Evolutionary conservation across 2,888 invertebrate species (phyloP).

Genomic region (Endotricha flammealis): DNA sequence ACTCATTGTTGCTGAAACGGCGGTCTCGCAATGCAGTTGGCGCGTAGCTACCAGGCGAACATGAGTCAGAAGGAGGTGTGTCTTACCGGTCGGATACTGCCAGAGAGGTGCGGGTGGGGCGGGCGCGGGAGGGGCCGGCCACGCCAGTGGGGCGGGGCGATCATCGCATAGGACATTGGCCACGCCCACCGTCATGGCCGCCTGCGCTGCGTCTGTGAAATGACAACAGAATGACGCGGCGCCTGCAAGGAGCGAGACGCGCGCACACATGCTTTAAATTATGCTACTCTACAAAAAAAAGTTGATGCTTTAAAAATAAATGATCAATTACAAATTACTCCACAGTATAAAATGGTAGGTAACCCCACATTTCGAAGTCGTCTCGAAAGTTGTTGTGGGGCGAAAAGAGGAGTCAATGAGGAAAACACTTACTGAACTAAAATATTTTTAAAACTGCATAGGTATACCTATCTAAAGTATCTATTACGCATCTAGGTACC

Average conservation of each 20-base stretch:
- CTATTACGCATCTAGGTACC: too few relatives aligned
- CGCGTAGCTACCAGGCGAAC: constrained; percentile 75
- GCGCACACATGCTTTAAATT: constrained; percentile 18
- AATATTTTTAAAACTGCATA: too few relatives aligned
- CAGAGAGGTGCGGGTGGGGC: constrained; percentile 85
- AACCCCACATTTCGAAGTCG: too few relatives aligned
- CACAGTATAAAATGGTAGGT: constrained; percentile 7
- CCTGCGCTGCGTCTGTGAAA: constrained; percentile 79
- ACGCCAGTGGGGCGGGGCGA: constrained; percentile 79
- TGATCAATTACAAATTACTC: constrained; percentile 1
- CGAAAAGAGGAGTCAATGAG: too few relatives aligned
- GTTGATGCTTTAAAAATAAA: not conserved
- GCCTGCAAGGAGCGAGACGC: constrained; percentile 39
- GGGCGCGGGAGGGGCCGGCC: constrained; percentile 72
- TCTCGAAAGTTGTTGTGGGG: too few relatives aligned
- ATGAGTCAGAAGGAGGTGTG: constrained; percentile 63
- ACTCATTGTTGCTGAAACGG: constrained; percentile 40
- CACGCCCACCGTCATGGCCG: constrained; percentile 83
- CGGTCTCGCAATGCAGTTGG: constrained; percentile 75
- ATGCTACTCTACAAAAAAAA: not conserved
- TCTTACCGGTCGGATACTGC: constrained; percentile 86
- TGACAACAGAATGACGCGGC: constrained; percentile 62
- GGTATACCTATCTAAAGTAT: too few relatives aligned
- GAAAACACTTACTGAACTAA: too few relatives aligned
- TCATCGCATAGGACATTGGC: constrained; percentile 82